Evolutionary conservation across 2,797 vertebrate species (phyloP).

Genomic region (Manis crassicaudata): DNA sequence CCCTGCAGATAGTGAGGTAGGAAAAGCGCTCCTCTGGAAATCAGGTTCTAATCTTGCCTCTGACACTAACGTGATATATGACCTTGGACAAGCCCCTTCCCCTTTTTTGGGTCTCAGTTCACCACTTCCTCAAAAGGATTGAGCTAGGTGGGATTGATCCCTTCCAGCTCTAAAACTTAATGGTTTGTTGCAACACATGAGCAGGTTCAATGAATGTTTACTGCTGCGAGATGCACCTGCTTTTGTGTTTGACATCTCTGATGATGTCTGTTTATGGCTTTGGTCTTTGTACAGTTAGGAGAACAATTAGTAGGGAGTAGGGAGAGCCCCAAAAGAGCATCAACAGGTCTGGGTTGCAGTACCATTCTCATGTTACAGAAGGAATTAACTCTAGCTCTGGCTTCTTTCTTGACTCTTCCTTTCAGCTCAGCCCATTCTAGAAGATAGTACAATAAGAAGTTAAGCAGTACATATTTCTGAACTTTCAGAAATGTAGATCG

Average conservation of each 20-base stretch:
- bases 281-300: not conserved
- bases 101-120: not conserved
- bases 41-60: not conserved
- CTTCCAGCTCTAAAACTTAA: not conserved
- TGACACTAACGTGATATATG: not conserved
- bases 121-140: not conserved
- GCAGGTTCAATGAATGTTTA: not conserved
- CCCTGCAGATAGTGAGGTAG: not conserved
- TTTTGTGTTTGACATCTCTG: not conserved
- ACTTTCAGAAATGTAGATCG: slow-evolving; percentile 39
- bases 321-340: not conserved
- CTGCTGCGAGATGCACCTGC: not conserved
- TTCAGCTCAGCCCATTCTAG: not conserved
- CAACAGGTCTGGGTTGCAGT: not conserved
- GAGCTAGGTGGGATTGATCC: not conserved
- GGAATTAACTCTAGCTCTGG: not conserved
- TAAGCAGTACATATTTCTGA: not conserved
- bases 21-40: not conserved
- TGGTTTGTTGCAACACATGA: not conserved
- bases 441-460: slow-evolving; percentile 29
- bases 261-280: not conserved
- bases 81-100: not conserved
- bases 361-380: not conserved
- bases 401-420: not conserved
- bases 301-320: not conserved